Evolutionary conservation across 2,888 invertebrate species (phyloP).

Genomic region (Polia nebulosa): DNA sequence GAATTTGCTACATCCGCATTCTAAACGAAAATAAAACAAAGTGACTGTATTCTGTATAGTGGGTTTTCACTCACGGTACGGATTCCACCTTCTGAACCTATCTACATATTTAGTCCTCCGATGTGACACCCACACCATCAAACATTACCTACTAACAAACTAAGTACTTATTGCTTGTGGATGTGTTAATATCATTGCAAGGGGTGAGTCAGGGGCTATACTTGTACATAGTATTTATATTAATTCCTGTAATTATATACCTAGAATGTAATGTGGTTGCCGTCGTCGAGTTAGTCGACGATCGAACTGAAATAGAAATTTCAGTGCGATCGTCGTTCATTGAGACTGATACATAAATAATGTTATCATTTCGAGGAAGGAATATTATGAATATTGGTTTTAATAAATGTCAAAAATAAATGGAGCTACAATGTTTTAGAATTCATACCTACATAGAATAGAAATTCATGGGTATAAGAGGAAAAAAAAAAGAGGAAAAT

Average conservation of each 20-base stretch:
- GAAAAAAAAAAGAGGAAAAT: no score
- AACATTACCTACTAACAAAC: not conserved
- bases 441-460: not conserved
- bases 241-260: constrained; percentile 35
- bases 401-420: not conserved
- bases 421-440: not conserved
- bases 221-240: constrained; percentile 1
- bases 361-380: not conserved
- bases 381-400: not conserved
- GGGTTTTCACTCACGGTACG: not conserved
- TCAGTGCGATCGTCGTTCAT: not conserved
- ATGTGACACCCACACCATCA: not conserved
- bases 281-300: constrained; percentile 11
- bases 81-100: not conserved
- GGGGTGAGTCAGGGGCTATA: constrained; percentile 50
- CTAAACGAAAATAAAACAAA: no score
- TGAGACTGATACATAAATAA: not conserved
- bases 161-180: not conserved
- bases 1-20: no score
- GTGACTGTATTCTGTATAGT: no score
- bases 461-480: no score
- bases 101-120: not conserved
- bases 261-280: not conserved
- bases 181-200: constrained; percentile 22
- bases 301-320: constrained; percentile 10